phyloP scores from a whole-genome alignment of 2,113 vertebrate genomes.

The Caranx ignobilis region DNA sequence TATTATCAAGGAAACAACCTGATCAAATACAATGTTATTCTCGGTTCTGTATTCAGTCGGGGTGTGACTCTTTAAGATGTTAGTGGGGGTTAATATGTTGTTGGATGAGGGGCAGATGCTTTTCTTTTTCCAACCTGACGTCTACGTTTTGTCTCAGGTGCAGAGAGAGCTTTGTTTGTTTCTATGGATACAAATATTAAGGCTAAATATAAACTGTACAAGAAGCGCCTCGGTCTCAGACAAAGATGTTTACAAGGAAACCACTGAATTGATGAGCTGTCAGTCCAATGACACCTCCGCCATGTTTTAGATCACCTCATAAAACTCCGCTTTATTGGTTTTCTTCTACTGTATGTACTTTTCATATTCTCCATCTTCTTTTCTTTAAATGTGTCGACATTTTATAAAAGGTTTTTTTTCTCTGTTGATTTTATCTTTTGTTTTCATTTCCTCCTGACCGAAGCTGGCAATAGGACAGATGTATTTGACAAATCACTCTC shows the following conservation, averaged over 20 bases:
- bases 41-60: not conserved
- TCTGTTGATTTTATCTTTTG: conserved; percentile 40
- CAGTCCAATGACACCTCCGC: not conserved
- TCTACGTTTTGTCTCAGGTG: conserved; percentile 34
- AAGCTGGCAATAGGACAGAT: not conserved
- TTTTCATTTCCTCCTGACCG: conserved; percentile 51
- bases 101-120: not conserved
- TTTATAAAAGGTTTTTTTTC: not conserved
- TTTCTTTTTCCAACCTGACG: conserved; percentile 26
- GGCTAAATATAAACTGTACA: conserved; percentile 44
- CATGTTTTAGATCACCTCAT: conserved; percentile 18
- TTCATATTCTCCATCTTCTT: conserved; percentile 13
- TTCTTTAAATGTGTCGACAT: conserved; percentile 30
- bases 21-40: conserved; percentile 37
- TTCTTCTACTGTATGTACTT: conserved; percentile 13
- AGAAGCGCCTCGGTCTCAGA: not conserved
- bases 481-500: conserved; percentile 4
- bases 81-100: conserved; percentile 36
- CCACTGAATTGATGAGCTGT: not conserved
- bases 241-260: not conserved
- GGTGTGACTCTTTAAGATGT: conserved; percentile 30
- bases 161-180: conserved; percentile 52
- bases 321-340: conserved; percentile 30
- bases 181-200: conserved; percentile 64
- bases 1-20: conserved; percentile 44